A percentile compares a stretch with the other conserved stretches of the same genome.
Evolutionary conservation across 2,797 vertebrate genomes (phyloP).

Genomic region (Spinus olivaceus): DNA sequence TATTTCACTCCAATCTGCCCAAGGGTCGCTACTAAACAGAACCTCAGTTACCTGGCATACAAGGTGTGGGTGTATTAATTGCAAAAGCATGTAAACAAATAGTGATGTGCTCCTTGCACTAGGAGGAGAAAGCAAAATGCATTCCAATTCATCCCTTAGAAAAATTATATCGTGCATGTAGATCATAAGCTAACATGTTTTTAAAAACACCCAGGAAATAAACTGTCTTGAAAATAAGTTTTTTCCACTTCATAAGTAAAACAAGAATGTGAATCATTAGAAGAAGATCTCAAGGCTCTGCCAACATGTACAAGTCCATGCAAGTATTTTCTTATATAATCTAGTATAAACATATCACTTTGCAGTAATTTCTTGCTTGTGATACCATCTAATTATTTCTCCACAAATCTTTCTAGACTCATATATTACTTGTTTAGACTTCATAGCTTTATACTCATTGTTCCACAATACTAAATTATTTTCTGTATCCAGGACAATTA

Average conservation of each 20-base stretch:
- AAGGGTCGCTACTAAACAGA: neutral
- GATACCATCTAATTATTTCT: neutral
- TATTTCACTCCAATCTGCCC: neutral
- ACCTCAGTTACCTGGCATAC: neutral
- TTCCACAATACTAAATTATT: neutral
- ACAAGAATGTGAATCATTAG: neutral
- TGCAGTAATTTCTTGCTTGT: neutral
- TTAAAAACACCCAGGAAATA: neutral
- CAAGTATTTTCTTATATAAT: neutral
- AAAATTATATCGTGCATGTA: rapidly evolving
- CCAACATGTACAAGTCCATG: neutral
- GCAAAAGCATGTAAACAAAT: neutral
- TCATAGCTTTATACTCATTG: neutral
- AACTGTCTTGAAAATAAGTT: neutral
- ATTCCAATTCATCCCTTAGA: neutral
- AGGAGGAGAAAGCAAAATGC: neutral
- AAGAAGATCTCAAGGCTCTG: neutral
- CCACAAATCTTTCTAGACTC: neutral
- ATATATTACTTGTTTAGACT: neutral
- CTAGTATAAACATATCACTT: neutral
- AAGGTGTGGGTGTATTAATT: neutral
- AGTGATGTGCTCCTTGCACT: neutral
- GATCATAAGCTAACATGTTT: neutral
- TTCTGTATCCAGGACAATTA: neutral
- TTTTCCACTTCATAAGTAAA: neutral